Conservation (phyloP, 2,113 vertebrate genomes). For the Stomatorhinus ivindoensis region DNA sequence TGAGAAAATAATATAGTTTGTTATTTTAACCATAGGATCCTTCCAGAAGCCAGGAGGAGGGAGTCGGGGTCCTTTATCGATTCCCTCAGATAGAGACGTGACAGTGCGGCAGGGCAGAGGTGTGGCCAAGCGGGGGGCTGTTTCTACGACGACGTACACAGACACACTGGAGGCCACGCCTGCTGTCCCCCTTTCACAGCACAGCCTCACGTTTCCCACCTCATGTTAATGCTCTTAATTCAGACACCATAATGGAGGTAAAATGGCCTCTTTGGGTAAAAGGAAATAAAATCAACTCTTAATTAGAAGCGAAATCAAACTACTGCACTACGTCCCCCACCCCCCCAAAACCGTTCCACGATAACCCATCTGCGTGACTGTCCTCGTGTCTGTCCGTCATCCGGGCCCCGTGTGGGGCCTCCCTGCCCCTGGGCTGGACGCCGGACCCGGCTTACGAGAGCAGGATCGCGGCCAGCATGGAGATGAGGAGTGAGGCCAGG, state of each 20-base stretch:
- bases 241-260: not conserved
- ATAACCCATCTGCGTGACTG: not conserved
- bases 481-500: slow-evolving; percentile 77
- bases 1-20: not conserved
- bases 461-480: slow-evolving; percentile 73
- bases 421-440: slow-evolving; percentile 33
- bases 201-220: not conserved
- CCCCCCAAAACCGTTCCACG: not conserved
- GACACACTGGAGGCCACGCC: not conserved
- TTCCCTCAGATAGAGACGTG: not conserved
- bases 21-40: not conserved
- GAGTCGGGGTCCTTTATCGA: not conserved
- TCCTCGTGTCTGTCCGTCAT: not conserved
- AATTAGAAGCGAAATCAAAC: not conserved
- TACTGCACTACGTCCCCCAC: not conserved
- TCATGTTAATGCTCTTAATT: not conserved
- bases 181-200: not conserved
- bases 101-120: not conserved
- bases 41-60: not conserved
- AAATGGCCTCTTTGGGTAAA: not conserved
- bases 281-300: not conserved
- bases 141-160: not conserved
- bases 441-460: slow-evolving; percentile 67
- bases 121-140: not conserved
- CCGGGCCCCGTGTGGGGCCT: slow-evolving; percentile 30